phyloP scores from a whole-genome alignment of 1,140 invertebrate species.

The Euschistus heros region DNA sequence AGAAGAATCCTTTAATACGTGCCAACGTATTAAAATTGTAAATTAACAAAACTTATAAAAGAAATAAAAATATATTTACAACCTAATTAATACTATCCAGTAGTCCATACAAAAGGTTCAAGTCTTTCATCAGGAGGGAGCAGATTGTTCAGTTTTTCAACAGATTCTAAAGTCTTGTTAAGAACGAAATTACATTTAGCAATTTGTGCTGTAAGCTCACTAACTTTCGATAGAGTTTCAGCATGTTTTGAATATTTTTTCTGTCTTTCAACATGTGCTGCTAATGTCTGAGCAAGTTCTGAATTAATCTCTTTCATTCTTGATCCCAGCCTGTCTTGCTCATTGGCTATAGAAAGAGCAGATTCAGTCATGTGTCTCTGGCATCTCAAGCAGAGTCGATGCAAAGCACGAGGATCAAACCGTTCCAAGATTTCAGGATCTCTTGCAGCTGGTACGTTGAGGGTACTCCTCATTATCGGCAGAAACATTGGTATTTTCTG shows the following conservation, averaged over 20 bases:
- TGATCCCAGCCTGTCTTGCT: slow-evolving; percentile 57
- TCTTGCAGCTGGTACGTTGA: slow-evolving; percentile 71
- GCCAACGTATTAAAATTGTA: background rate
- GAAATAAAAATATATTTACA: background rate
- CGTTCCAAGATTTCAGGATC: slow-evolving; percentile 83
- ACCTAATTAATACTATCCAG: slow-evolving; percentile 40
- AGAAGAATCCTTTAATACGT: too few relatives aligned
- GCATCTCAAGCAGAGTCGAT: slow-evolving; percentile 54
- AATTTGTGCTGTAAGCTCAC: slow-evolving; percentile 63
- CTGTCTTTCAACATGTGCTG: slow-evolving; percentile 62
- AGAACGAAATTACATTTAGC: slow-evolving; percentile 70
- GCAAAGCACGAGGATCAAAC: slow-evolving; percentile 49
- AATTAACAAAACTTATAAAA: background rate
- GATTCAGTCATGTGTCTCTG: slow-evolving; percentile 64
- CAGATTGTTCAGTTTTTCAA: slow-evolving; percentile 74
- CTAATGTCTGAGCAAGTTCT: slow-evolving; percentile 58
- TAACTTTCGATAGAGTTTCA: slow-evolving; percentile 70
- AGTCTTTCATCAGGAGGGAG: slow-evolving; percentile 72
- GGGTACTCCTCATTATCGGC: slow-evolving; percentile 80
- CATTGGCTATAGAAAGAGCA: slow-evolving; percentile 56
- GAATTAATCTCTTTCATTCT: slow-evolving; percentile 68
- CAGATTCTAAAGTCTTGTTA: slow-evolving; percentile 71
- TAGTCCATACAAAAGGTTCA: slow-evolving; percentile 84
- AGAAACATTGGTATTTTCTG: slow-evolving; percentile 82
- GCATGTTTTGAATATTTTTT: slow-evolving; percentile 71